A percentile compares a stretch with the other conserved stretches of the same genome.
Conservation (phyloP, 1,140 invertebrate species). For the Drosophila varians region DNA sequence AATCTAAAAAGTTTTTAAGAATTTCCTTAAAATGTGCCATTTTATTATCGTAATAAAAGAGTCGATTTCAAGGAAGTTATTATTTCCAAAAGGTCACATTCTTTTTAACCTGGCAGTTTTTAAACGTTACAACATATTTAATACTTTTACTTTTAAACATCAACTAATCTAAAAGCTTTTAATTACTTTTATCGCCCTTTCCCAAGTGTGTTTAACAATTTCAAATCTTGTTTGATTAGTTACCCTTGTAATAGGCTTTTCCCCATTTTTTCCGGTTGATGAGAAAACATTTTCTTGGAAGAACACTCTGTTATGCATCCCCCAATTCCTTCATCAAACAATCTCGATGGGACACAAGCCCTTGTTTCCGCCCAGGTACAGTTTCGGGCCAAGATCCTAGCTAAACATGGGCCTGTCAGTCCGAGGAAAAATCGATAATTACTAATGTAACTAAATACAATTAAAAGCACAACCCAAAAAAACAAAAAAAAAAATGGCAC, state of each 20-base stretch:
- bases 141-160: no score
- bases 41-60: no score
- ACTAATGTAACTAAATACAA: constrained; percentile 80
- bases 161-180: no score
- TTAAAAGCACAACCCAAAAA: constrained; percentile 57
- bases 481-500: constrained; percentile 17
- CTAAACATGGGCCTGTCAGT: constrained; percentile 7
- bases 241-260: not conserved
- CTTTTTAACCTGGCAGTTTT: no score
- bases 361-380: constrained; percentile 14
- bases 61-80: no score
- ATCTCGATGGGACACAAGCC: not conserved
- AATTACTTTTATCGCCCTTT: no score
- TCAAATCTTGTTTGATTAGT: not conserved
- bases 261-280: not conserved
- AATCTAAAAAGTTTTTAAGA: no score
- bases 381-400: constrained; percentile 19
- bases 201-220: not conserved
- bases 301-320: not conserved
- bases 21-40: no score
- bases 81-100: no score
- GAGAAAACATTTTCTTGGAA: not conserved
- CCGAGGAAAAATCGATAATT: constrained; percentile 68
- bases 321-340: not conserved
- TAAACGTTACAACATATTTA: no score